A percentile compares a stretch with the other conserved stretches of the same genome.
Conservation (phyloP, 2,113 vertebrate genomes). For the Zapornia atra region DNA sequence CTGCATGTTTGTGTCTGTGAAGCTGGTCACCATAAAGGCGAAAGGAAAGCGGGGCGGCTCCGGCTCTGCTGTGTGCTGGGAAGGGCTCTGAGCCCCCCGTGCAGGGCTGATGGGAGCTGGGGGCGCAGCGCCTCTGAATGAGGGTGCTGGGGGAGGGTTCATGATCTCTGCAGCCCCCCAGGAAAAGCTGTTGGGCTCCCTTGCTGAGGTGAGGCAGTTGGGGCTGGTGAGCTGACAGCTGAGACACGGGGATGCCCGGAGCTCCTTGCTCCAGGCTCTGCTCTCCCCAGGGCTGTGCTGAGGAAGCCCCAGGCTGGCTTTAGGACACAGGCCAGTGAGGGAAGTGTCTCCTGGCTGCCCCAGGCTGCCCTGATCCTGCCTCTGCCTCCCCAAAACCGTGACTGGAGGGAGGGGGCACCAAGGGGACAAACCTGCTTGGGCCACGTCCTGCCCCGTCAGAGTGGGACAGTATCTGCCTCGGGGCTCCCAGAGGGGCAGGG, state of each 20-base stretch:
- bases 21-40: constrained; percentile 41
- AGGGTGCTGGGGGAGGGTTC: neutral
- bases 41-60: neutral
- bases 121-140: neutral
- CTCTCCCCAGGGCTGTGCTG: fast-evolving
- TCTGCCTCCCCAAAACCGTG: neutral
- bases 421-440: neutral
- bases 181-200: fast-evolving
- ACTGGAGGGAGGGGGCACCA: neutral
- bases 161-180: neutral
- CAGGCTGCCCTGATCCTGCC: neutral
- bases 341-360: neutral
- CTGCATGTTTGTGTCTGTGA: constrained; percentile 34
- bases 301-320: neutral
- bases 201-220: too few species aligned
- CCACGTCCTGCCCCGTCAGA: neutral
- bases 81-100: neutral
- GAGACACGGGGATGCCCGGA: neutral
- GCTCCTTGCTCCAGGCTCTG: neutral
- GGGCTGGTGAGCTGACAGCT: neutral
- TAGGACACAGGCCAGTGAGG: fast-evolving
- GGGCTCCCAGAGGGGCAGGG: neutral
- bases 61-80: too few species aligned
- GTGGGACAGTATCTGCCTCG: neutral
- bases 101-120: neutral